phyloP scores from a whole-genome alignment of 2,797 vertebrate genomes.

The Sylvilagus floridanus region DNA sequence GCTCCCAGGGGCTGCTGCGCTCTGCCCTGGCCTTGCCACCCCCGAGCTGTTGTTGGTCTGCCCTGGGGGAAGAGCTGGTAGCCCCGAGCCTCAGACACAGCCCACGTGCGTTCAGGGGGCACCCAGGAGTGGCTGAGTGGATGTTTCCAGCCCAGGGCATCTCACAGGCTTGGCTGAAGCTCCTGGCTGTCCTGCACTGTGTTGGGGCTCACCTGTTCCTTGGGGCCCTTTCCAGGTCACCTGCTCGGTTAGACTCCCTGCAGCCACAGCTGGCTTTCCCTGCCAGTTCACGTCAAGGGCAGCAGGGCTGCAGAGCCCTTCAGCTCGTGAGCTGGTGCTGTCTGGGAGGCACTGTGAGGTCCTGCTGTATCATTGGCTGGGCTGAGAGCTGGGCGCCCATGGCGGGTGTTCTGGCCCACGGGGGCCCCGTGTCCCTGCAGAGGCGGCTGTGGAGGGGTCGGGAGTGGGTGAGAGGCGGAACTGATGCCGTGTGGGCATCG shows the following conservation, averaged over 20 bases:
- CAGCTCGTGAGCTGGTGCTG: no score
- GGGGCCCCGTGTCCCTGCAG: no score
- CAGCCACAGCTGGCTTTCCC: no score
- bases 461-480: no score
- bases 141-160: neutral
- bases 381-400: neutral
- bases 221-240: neutral
- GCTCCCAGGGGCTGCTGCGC: neutral
- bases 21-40: neutral
- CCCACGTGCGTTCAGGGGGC: no score
- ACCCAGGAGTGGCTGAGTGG: neutral
- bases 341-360: no score
- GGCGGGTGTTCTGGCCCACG: neutral
- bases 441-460: no score
- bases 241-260: no score
- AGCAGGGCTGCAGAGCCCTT: neutral
- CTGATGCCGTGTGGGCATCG: no score
- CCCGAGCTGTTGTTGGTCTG: neutral
- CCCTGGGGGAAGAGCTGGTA: neutral
- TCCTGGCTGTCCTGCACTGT: neutral
- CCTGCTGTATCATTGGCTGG: no score
- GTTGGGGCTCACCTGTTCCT: rapidly evolving
- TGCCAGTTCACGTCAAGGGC: neutral
- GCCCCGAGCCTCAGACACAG: no score
- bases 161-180: neutral